Conservation (phyloP, 2,113 vertebrate genomes). For the Rhinoptilus africanus region DNA sequence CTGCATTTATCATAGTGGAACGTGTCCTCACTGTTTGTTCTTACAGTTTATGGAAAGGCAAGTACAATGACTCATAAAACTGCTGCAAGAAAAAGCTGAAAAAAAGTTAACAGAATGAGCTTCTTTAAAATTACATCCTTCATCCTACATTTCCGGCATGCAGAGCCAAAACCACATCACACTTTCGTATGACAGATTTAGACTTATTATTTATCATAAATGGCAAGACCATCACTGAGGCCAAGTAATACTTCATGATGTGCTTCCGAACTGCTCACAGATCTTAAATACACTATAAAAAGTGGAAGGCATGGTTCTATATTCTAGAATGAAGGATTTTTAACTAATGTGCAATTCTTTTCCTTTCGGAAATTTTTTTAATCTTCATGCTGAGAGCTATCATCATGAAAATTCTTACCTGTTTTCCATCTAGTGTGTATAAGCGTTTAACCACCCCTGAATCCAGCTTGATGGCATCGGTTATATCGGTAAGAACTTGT, state of each 20-base stretch:
- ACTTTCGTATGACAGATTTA: not conserved
- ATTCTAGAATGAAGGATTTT: not conserved
- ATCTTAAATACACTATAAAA: not conserved
- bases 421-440: conserved; percentile 94
- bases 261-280: not conserved
- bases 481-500: conserved; percentile 96
- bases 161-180: conserved; percentile 8
- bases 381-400: not conserved
- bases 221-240: not conserved
- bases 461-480: conserved; percentile 96
- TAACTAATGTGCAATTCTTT: not conserved
- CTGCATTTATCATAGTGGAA: not conserved
- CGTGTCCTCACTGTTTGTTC: not conserved
- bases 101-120: conserved; percentile 14
- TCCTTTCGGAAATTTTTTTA: not conserved
- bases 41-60: not conserved
- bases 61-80: conserved; percentile 8
- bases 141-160: not conserved
- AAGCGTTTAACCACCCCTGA: conserved; percentile 92
- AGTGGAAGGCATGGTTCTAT: not conserved
- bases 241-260: not conserved
- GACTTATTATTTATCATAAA: not conserved
- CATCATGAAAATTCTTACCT: conserved; percentile 77
- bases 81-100: conserved; percentile 42
- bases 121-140: not conserved